A percentile compares a stretch with the other conserved stretches of the same genome.
Evolutionary conservation across 2,797 vertebrate species (phyloP).

Genomic region (Petrocephalus sullivani): DNA sequence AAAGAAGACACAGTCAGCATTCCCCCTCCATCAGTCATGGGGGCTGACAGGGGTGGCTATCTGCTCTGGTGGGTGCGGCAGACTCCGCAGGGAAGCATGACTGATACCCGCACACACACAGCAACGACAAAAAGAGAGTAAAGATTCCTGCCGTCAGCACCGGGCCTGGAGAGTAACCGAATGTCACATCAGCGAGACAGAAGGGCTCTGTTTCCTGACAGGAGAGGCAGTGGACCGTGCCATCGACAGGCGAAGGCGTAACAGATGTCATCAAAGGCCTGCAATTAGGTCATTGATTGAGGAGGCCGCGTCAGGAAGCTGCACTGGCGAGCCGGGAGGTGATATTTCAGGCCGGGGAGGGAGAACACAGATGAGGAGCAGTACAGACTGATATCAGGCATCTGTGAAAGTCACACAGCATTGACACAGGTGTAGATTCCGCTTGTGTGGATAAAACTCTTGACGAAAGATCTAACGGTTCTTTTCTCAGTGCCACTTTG

Average conservation of each 20-base stretch:
- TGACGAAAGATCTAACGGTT: background rate
- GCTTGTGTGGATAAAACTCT: background rate
- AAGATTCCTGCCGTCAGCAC: background rate
- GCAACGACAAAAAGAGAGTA: background rate
- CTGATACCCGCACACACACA: background rate
- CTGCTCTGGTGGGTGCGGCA: background rate
- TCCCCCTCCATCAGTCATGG: background rate
- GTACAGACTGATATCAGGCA: background rate
- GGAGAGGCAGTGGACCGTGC: background rate
- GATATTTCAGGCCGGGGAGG: conserved; percentile 9
- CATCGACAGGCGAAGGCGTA: background rate
- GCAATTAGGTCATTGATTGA: conserved; percentile 5
- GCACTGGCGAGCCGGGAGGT: background rate
- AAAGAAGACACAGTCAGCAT: background rate
- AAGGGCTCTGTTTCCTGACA: background rate
- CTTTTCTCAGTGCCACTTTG: background rate
- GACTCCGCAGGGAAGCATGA: background rate
- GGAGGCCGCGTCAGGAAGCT: background rate
- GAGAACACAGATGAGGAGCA: background rate
- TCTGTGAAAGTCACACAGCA: background rate
- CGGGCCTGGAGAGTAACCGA: background rate
- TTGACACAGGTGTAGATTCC: background rate
- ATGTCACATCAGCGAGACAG: background rate
- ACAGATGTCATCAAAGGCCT: conserved; percentile 1
- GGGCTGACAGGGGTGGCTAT: background rate